A percentile compares a stretch with the other conserved stretches of the same genome.
Conservation (phyloP, 2,797 vertebrate genomes). For the Margarornis squamiger region DNA sequence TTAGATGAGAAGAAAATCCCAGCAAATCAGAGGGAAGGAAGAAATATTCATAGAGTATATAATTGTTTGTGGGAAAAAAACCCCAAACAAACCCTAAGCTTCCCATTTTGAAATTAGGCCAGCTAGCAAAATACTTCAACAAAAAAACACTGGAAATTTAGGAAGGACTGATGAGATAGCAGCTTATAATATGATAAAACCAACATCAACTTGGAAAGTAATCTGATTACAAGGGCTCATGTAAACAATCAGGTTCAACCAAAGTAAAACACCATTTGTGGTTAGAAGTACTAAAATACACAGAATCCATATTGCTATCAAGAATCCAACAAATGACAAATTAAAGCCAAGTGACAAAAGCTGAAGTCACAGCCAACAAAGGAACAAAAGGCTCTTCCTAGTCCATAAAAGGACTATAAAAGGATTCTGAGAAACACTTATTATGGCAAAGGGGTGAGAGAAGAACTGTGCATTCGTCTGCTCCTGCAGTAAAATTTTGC, state of each 20-base stretch:
- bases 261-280: not conserved
- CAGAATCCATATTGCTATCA: not conserved
- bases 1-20: not conserved
- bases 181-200: not conserved
- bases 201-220: not conserved
- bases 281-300: not conserved
- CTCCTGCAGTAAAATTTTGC: not conserved
- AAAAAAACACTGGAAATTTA: not conserved
- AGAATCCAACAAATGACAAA: not conserved
- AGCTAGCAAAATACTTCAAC: not conserved
- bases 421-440: not conserved
- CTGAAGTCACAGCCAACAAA: not conserved
- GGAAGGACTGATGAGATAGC: not conserved
- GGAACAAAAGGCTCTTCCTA: not conserved
- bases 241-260: not conserved
- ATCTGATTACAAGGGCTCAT: not conserved
- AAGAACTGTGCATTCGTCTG: not conserved
- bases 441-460: not conserved
- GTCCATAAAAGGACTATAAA: not conserved
- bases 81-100: fast-evolving
- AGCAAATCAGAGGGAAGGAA: not conserved
- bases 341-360: not conserved
- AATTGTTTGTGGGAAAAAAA: not conserved
- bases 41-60: not conserved
- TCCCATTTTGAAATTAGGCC: not conserved